These are phyloP conservation scores for Rhabdophis nuchalis DNA, from an alignment of 2,797 vertebrate species.

Conservation along the genomic window DNA sequence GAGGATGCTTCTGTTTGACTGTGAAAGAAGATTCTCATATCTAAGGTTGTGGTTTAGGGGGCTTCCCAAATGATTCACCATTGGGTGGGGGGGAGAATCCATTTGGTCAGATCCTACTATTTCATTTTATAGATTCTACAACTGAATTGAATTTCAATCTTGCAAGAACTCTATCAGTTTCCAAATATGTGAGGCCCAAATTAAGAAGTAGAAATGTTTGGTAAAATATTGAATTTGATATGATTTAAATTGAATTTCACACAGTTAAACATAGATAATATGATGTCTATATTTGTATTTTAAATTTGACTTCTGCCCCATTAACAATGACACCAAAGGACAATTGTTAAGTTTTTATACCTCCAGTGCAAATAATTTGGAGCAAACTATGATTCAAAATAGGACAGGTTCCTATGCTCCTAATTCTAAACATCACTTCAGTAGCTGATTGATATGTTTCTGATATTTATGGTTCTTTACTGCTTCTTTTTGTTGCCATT, in stretches of 20 bases:
- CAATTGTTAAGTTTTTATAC: not conserved
- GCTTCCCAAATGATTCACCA: not conserved
- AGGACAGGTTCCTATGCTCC: not conserved
- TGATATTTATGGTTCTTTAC: not conserved
- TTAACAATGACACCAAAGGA: not conserved
- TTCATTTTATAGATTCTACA: not conserved
- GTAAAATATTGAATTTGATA: too few relatives aligned
- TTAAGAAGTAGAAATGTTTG: too few relatives aligned
- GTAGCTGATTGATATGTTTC: not conserved
- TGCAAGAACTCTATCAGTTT: too few relatives aligned
- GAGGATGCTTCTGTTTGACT: not conserved
- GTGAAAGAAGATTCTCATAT: not conserved
- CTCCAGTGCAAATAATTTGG: not conserved
- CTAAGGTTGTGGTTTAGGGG: not conserved
- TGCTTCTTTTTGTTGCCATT: not conserved
- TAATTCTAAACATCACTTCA: not conserved
- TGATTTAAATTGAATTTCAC: not conserved
- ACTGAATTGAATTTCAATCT: not conserved
- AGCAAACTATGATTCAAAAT: not conserved
- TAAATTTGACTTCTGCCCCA: not conserved
- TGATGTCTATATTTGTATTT: not conserved
- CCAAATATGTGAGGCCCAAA: too few relatives aligned
- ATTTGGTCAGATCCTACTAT: not conserved
- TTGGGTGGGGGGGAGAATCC: accelerated
- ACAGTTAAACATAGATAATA: not conserved